Evolutionary conservation across 2,797 vertebrate species (phyloP).

Genomic region (Rhinella marina): DNA sequence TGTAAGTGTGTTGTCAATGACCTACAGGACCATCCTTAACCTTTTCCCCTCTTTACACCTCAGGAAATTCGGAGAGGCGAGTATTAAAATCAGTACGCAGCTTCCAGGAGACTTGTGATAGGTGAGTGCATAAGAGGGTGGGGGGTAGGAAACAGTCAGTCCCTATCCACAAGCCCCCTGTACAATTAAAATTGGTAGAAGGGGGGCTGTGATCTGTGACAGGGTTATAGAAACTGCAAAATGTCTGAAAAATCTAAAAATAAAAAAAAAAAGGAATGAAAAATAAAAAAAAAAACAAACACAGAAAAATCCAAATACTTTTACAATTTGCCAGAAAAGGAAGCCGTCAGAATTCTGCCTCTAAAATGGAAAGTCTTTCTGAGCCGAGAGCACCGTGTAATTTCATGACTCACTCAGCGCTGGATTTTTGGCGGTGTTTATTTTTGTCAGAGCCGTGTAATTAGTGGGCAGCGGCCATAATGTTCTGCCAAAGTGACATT

Average conservation of each 20-base stretch:
- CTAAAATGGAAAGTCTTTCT: conserved; percentile 23
- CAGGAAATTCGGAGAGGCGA: no score
- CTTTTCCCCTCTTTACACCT: no score
- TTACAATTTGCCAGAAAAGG: not conserved
- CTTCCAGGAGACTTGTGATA: no score
- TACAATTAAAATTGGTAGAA: no score
- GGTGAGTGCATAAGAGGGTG: no score
- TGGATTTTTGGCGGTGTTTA: not conserved
- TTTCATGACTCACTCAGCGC: conserved; percentile 15
- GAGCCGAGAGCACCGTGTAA: not conserved
- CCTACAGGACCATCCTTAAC: no score
- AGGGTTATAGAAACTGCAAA: not conserved
- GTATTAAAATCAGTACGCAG: no score
- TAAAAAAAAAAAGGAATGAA: no score
- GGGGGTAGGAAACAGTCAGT: no score
- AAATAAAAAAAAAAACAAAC: not conserved
- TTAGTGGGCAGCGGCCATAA: not conserved
- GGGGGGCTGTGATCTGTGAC: not conserved
- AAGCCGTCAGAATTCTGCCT: not conserved
- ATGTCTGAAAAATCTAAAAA: not conserved
- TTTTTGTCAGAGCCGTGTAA: conserved; percentile 17
- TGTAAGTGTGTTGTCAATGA: no score
- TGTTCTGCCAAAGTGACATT: not conserved
- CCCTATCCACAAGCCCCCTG: no score
- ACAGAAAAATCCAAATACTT: not conserved